A percentile compares a stretch with the other conserved stretches of the same genome.
phyloP scores from a whole-genome alignment of 2,888 invertebrate genomes.

The Hypercompe scribonia region DNA sequence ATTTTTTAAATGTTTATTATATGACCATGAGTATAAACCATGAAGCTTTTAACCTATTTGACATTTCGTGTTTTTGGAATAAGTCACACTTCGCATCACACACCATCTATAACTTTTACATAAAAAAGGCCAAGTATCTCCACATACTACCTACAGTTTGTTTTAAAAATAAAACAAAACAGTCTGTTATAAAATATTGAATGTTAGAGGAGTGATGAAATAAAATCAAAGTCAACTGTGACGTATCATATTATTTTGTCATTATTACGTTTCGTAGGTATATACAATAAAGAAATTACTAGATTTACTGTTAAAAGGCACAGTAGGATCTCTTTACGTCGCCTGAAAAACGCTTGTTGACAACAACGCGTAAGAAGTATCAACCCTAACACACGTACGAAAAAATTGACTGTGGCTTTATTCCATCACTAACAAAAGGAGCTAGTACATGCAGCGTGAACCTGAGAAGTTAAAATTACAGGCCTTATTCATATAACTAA shows the following conservation, averaged over 20 bases:
- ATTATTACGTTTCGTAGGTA: too few relatives aligned
- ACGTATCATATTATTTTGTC: too few relatives aligned
- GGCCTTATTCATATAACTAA: slow-evolving; percentile 5
- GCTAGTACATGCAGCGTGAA: background rate
- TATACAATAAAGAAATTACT: too few relatives aligned
- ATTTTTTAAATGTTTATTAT: slow-evolving; percentile 40
- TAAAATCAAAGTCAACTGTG: too few relatives aligned
- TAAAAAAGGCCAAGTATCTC: background rate
- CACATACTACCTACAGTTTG: background rate
- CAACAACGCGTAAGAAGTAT: too few relatives aligned
- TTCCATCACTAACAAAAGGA: background rate
- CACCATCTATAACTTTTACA: slow-evolving; percentile 21
- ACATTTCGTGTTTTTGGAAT: slow-evolving; percentile 26
- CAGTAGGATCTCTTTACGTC: too few relatives aligned
- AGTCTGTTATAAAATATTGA: background rate
- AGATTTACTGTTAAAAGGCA: too few relatives aligned
- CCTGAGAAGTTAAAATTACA: background rate
- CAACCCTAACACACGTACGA: too few relatives aligned
- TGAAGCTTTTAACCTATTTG: slow-evolving; percentile 31
- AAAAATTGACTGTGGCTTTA: too few relatives aligned
- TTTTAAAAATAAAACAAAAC: background rate
- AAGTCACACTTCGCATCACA: slow-evolving; percentile 21
- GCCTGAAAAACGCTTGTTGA: too few relatives aligned
- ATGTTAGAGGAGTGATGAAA: background rate
- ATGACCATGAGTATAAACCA: slow-evolving; percentile 44